Evolutionary conservation across 2,113 vertebrate genomes (phyloP).

Genomic region (Hemiscyllium ocellatum): DNA sequence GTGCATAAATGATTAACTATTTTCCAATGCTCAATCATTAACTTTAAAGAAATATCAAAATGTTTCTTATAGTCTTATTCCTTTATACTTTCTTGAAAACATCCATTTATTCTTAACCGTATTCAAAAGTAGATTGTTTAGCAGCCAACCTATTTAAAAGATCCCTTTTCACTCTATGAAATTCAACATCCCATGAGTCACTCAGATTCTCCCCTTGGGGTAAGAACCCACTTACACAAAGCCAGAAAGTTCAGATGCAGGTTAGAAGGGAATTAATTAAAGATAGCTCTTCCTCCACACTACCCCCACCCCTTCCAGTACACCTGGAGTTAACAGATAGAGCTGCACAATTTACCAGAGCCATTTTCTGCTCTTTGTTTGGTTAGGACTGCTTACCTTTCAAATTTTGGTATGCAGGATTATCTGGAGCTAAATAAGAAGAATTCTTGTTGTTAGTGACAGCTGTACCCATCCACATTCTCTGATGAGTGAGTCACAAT

Average conservation of each 20-base stretch:
- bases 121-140: neutral
- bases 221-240: neutral
- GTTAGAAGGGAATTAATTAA: neutral
- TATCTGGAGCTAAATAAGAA: neutral
- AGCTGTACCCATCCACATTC: neutral
- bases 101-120: neutral
- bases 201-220: neutral
- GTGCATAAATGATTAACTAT: neutral
- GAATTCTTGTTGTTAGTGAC: neutral
- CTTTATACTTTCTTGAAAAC: neutral
- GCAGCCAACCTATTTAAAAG: neutral
- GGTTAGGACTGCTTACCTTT: neutral
- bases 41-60: neutral
- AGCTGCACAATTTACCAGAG: neutral
- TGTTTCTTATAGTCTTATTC: neutral
- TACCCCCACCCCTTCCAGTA: neutral
- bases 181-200: neutral
- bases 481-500: neutral
- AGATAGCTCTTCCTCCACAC: neutral
- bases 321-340: neutral
- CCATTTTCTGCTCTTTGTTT: neutral
- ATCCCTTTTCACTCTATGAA: neutral
- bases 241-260: neutral
- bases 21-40: neutral
- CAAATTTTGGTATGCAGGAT: neutral